Evolutionary conservation across 2,888 invertebrate genomes (phyloP), one percentile per base, ranked within the genome.

Genomic region (Oligia fasciuncula): DNA sequence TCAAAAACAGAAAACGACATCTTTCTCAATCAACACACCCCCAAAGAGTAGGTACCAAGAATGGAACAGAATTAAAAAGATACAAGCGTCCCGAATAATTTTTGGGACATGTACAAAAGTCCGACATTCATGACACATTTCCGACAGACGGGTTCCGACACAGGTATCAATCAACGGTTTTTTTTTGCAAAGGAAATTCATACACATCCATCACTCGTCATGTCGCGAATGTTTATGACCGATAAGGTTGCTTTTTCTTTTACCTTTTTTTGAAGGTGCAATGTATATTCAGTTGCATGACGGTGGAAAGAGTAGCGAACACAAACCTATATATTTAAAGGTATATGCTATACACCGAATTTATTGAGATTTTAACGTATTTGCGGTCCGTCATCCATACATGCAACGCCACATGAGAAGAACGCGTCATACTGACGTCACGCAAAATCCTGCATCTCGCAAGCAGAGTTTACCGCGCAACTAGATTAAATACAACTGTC

Each of bases 111-210:
- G 70, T 71, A 68, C 67, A 54, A 57, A 88, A 78, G 78, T 76
- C 67, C 65, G 73, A 80, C 69, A 83, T 83, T 51, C 54, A 66
- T 80, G 83, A 86, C 79, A 76, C 40, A 86, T 79, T 88, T 83
- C 73, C 65, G 74, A 69, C 88, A 76, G 75, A 43, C 65, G 69
- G 43, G 75, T 73, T 23, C 71, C 76, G 54, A 70, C 66, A 68
- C 85, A 84, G 81, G 89, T 89, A 88, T 87, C 89, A 89, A 89
- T 88, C 89, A 88, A 67, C 46, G 14, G n/a, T 57, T 77, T 88
- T 81, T 49, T 54, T 84, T 77, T 79, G 83, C 71, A 77, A 83
- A 80, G 81, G 88, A 85, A 81, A 85, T 87, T 81, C 80, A 80
- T 77, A 82, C 80, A 63, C 85, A 87, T 88, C 87, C 86, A 84